Evolutionary conservation across 1,140 invertebrate genomes (phyloP), one percentile per base, ranked within the genome.

Genomic region (Cyphomyrmex costatus): DNA sequence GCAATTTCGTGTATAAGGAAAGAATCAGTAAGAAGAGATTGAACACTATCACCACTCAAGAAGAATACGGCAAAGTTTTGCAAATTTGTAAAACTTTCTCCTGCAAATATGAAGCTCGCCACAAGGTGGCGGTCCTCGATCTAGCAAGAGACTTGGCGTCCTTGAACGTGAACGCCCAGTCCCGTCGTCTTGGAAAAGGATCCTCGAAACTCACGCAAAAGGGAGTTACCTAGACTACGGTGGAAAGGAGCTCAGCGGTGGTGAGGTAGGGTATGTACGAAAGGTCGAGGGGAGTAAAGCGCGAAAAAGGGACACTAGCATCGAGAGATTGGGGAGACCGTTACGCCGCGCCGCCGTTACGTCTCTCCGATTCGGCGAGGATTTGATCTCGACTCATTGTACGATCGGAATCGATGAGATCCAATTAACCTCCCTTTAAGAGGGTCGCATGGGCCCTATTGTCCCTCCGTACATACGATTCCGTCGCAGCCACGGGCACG

Each of bases 171-270:
- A 73, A 68, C 60, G 68, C 46, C 73, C 73, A 42, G 30, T 12
- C 30, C 4, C 51, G 88, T 85, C 68, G 30, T 51, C 76, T n/a
- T 46, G 86, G 80, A 76, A 90, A 88, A 83, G 86, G 63, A 88
- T 66, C 89, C 89, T 65, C 77, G 60, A 84, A 86, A 73, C 61
- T 85, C 14, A 68, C 49, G 49, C 76, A 16, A 73, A 86, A 87
- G 93, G 93, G 93, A 91, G 93, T 94, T 94, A 93, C 93, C 92
- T 91, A 91, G 93, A 92, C 93, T 93, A 93, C 93, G 83, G 65
- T 21, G 27, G 66, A 71, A 86, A 73, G 68, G 84, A 82, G 53
- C 21, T 8, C 36, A 56, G 19, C 36, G 73, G 19, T 24, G 71
- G 63, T 65, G 63, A 24, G 36, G 27, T 60, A 8, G 60, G 33